Base-by-base conservation (phyloP, 2,888 invertebrate genomes). In the Lottia scabra region DNA sequence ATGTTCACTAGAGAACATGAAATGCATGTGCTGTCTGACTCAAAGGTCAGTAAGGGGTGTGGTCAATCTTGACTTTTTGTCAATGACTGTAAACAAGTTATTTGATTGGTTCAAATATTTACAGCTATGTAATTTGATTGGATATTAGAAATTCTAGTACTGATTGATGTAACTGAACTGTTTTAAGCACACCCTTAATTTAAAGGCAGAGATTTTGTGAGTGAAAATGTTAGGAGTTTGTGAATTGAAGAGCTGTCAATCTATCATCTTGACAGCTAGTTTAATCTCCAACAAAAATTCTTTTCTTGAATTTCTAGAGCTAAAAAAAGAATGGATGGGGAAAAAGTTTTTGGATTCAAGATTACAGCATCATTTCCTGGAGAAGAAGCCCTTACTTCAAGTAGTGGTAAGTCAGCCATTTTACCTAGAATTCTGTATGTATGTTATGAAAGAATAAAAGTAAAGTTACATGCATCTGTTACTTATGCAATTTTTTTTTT, bases 291-390 rank as follows among this genome's bases (percentile, higher is more conserved):
- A 27, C 65, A 56, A 56, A 62, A 75, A 63, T 67, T 62, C 26
- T 62, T 63, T 64, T 69, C 46, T 62, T n/a, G 56, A 68, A 74
- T 69, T 82, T 82, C 70, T 87, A 95, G 95, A 90, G 95, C 95
- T 78, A 92, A 94, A 86, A 94, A 94, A 89, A 93, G 95, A 86
- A 94, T 96, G 93, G 94, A 95, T 85, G 95, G 95, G 74, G 94
- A 95, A 88, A 93, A 94, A 91, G 94, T 95, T 68, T 95, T 93
- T 90, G 95, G 95, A 16, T 92, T 92, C 76, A 94, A 94, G 90
- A 84, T 86, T 30, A 74, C 73, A 30, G 78, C 74, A 10, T 68
- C 62, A 13, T 63, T 73, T n/a, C 65, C 70, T 19, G 62, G 62
- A 30, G 48, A 45, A 56, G 15, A 23, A 23, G 56, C 12, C 19